These are phyloP conservation scores for Triops cancriformis DNA, from an alignment of 1,140 invertebrate species.

Conservation along the genomic window DNA sequence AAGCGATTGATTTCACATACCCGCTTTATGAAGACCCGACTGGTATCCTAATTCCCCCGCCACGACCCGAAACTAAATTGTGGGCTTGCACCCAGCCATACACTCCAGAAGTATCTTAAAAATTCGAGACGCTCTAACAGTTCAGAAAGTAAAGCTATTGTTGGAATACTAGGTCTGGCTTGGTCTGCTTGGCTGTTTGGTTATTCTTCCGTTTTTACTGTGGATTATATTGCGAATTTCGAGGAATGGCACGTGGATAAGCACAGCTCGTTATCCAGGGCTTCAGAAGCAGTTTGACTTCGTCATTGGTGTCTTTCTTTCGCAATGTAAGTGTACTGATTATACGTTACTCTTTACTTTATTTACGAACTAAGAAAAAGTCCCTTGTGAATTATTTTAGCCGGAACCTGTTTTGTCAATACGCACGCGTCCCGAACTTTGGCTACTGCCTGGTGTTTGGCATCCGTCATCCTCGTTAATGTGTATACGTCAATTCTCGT, in stretches of 20 bases:
- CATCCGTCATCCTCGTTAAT: constrained; percentile 34
- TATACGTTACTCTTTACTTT: neutral
- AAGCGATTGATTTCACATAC: constrained; percentile 19
- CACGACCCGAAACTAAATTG: constrained; percentile 32
- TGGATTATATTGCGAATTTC: constrained; percentile 12
- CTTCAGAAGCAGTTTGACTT: constrained; percentile 18
- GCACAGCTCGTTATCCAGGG: neutral
- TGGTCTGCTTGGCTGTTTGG: neutral
- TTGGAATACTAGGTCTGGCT: constrained; percentile 25
- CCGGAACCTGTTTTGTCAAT: constrained; percentile 14
- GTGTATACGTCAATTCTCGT: constrained; percentile 35
- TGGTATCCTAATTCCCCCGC: constrained; percentile 18
- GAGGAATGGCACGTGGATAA: constrained; percentile 13
- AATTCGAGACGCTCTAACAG: neutral
- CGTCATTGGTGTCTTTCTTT: constrained; percentile 14
- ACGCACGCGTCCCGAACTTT: constrained; percentile 32
- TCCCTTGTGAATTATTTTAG: constrained; percentile 15
- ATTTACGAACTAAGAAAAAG: no score
- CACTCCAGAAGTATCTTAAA: constrained; percentile 30
- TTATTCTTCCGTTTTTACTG: neutral
- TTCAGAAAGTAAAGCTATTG: neutral
- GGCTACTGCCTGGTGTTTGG: constrained; percentile 34
- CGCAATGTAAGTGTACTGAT: constrained; percentile 19
- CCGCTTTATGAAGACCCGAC: constrained; percentile 18
- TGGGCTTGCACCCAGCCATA: constrained; percentile 35